Base-by-base conservation (phyloP, 2,113 vertebrate genomes). In the Cynocephalus volans region DNA sequence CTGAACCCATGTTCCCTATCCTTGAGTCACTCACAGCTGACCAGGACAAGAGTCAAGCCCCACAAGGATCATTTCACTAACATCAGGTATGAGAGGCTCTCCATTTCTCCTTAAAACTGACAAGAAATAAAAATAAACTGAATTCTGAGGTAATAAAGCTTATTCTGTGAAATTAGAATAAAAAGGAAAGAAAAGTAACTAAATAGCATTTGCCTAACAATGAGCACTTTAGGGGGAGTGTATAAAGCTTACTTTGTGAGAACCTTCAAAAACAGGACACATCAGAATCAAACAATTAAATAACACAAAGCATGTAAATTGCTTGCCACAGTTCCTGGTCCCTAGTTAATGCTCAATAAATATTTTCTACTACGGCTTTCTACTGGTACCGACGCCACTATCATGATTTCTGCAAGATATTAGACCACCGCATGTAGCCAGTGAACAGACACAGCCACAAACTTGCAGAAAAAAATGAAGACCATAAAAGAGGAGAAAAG, bases 21-120 rank as follows among this genome's bases (percentile, higher is more conserved):
- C n/a, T 28, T 3, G 36, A 2, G 0, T 13, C 45, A 33, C 0
- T 1, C 26, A 60, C 11, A 3, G 36, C 17, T 14, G n/a, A 18
- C 0, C 3, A 2, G 65, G 26, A 24, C 11, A 11, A n/a, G 64
- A 23, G 19, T 50, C 2, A 6, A 48, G 18, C 26, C 80, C 24
- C 54, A 33, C 9, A 14, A 4, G 48, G 26, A 15, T 10, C 10
- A 6, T 8, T 41, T 3, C 6, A 1, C 58, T 6, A n/a, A 18
- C 62, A 41, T 33, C 33, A 1, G 33, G 36, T 28, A 54, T 0
- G 26, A 33, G 60, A 14, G 26, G 10, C 4, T 69, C n/a, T 24
- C 72, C 31, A 10, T 7, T 5, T 4, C 15, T 5, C 36, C 7
- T 28, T 7, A 62, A 17, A 54, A 60, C 52, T 10, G 15, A 26